phyloP scores from a whole-genome alignment of 2,888 invertebrate genomes.

The Alloscopus bannaensis region DNA sequence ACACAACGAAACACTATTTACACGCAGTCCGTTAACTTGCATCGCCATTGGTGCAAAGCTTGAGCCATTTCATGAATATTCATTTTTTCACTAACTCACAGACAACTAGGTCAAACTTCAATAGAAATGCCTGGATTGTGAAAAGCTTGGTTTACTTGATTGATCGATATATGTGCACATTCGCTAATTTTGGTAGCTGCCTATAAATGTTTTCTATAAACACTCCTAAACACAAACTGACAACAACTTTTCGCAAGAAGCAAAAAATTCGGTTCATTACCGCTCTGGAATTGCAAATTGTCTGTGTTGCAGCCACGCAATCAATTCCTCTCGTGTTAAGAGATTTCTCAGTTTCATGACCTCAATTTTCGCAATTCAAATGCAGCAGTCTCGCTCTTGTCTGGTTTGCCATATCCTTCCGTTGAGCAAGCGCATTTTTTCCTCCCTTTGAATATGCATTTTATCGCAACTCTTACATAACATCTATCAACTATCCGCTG shows the following conservation, averaged over 20 bases:
- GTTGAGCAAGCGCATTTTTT: too few species aligned
- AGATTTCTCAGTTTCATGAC: constrained; percentile 18
- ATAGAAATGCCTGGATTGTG: constrained; percentile 32
- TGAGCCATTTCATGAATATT: constrained; percentile 25
- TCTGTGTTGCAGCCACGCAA: neutral
- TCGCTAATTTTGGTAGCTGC: too few species aligned
- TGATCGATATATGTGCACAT: constrained; percentile 36
- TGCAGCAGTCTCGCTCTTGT: too few species aligned
- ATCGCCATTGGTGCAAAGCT: neutral
- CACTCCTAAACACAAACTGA: neutral
- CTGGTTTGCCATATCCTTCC: too few species aligned
- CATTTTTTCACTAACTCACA: constrained; percentile 29
- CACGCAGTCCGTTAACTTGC: neutral
- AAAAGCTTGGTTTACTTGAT: constrained; percentile 48
- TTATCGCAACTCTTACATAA: neutral
- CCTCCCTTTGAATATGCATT: too few species aligned
- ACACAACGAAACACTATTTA: neutral
- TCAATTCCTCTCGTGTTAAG: constrained; percentile 10
- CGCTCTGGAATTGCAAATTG: constrained; percentile 47
- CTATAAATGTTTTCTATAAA: too few species aligned
- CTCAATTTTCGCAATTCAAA: constrained; percentile 4
- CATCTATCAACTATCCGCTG: neutral
- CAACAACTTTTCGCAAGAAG: neutral
- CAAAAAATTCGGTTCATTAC: constrained; percentile 16
- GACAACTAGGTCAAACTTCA: constrained; percentile 39